Conservation (phyloP, 2,888 invertebrate species). For the Anthrax anthrax region DNA sequence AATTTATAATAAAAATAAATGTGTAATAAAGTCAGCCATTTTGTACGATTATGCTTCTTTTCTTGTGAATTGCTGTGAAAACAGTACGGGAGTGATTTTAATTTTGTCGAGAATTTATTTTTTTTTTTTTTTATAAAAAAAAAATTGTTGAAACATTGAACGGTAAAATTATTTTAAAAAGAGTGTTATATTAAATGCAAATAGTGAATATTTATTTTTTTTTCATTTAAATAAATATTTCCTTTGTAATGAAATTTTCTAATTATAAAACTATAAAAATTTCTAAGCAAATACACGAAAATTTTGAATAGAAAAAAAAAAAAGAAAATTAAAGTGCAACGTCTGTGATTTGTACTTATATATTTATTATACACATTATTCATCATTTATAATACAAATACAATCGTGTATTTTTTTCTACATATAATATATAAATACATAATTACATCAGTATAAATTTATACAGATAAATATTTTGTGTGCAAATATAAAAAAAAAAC, state of each 20-base stretch:
- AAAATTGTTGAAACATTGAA: no score
- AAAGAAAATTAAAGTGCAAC: not conserved
- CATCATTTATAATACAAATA: no score
- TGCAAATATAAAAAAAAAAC: no score
- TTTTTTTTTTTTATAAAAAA: not conserved
- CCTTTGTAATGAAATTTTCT: no score
- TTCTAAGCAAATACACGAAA: not conserved
- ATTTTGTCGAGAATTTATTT: constrained; percentile 1
- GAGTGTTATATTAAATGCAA: not conserved
- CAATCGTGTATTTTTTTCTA: no score
- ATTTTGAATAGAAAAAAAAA: not conserved
- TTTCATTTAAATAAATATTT: no score
- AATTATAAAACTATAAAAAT: no score
- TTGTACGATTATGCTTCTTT: constrained; percentile 17
- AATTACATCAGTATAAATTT: no score
- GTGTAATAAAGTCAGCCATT: constrained; percentile 16
- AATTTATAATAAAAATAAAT: not conserved
- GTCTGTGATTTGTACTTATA: no score
- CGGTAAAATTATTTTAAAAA: not conserved
- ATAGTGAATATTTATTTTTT: not conserved
- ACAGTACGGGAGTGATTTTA: constrained; percentile 10
- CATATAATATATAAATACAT: no score
- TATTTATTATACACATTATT: no score
- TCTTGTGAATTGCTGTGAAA: constrained; percentile 12
- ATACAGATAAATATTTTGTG: no score